A percentile compares a stretch with the other conserved stretches of the same genome.
Conservation (phyloP, 2,888 invertebrate species). For the Melieria crassipennis region DNA sequence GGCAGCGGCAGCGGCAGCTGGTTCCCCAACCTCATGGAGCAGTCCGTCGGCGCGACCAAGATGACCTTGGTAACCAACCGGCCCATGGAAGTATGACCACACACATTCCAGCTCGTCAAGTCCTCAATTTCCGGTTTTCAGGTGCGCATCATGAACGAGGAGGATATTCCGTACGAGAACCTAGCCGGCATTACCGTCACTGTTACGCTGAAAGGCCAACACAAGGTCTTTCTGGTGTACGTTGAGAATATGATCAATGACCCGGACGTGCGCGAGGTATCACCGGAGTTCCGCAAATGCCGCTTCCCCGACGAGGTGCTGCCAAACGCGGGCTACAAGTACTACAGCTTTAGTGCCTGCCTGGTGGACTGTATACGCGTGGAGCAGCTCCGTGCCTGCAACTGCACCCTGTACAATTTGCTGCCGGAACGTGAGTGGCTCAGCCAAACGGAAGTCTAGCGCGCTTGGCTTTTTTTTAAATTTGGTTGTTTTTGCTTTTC, state of each 20-base stretch:
- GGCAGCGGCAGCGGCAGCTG: constrained; percentile 52
- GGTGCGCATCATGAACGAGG: constrained; percentile 53
- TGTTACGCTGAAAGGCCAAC: constrained; percentile 36
- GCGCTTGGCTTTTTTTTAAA: neutral
- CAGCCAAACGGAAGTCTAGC: too few species aligned
- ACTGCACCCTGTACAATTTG: constrained; percentile 75
- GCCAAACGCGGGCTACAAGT: constrained; percentile 69
- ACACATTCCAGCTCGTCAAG: too few species aligned
- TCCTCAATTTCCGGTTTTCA: neutral
- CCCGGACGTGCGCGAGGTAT: constrained; percentile 70
- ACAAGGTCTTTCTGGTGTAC: constrained; percentile 60
- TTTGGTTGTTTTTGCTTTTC: neutral
- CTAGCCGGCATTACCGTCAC: constrained; percentile 44
- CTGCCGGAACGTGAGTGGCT: constrained; percentile 68
- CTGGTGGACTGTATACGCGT: constrained; percentile 74
- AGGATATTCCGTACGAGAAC: constrained; percentile 58
- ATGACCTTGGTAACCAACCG: constrained; percentile 48
- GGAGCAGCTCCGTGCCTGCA: constrained; percentile 71
- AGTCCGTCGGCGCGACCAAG: constrained; percentile 45
- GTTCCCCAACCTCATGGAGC: constrained; percentile 54
- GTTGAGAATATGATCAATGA: constrained; percentile 74
- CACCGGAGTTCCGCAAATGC: constrained; percentile 73
- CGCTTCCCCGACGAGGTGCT: constrained; percentile 74
- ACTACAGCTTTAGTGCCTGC: constrained; percentile 79
- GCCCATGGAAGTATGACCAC: constrained; percentile 41